Percentiles rank a stretch among this genome's conserved stretches.
phyloP scores from a whole-genome alignment of 2,797 vertebrate genomes.

The Telmatherina bonti region DNA sequence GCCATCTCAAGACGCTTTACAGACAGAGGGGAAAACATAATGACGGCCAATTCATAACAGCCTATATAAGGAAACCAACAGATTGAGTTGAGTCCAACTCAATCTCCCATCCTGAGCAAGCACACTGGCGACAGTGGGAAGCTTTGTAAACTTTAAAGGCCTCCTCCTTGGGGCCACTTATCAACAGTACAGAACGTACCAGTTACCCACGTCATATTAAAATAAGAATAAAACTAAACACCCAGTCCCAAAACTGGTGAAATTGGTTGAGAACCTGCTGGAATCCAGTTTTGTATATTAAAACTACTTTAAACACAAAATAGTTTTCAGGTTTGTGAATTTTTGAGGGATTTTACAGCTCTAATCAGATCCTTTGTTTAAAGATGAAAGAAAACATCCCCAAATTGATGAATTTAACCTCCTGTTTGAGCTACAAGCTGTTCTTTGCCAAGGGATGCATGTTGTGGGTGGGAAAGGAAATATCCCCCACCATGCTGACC shows the following conservation, averaged over 20 bases:
- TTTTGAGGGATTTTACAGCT: background rate
- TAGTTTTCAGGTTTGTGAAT: background rate
- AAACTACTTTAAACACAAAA: no score
- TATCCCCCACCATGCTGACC: slow-evolving; percentile 39
- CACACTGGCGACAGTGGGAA: slow-evolving; percentile 41
- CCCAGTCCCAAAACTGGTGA: background rate
- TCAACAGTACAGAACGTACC: slow-evolving; percentile 6
- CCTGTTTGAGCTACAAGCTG: slow-evolving; percentile 47
- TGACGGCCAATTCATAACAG: no score
- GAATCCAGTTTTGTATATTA: background rate
- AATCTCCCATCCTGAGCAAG: no score
- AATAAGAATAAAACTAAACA: background rate
- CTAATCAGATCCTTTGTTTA: background rate
- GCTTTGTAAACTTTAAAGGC: slow-evolving; percentile 45
- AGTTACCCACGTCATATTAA: slow-evolving; percentile 1
- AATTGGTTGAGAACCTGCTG: no score
- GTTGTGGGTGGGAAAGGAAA: slow-evolving; percentile 56
- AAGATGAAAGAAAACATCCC: no score
- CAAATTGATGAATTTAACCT: slow-evolving; percentile 5
- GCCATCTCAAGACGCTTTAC: no score
- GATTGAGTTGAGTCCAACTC: no score
- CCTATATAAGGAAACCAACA: no score
- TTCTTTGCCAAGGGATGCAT: slow-evolving; percentile 55
- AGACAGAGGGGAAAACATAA: no score
- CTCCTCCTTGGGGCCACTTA: slow-evolving; percentile 39